A percentile compares a stretch with the other conserved stretches of the same genome.
phyloP scores from a whole-genome alignment of 2,797 vertebrate genomes.

The Tangara arthus region DNA sequence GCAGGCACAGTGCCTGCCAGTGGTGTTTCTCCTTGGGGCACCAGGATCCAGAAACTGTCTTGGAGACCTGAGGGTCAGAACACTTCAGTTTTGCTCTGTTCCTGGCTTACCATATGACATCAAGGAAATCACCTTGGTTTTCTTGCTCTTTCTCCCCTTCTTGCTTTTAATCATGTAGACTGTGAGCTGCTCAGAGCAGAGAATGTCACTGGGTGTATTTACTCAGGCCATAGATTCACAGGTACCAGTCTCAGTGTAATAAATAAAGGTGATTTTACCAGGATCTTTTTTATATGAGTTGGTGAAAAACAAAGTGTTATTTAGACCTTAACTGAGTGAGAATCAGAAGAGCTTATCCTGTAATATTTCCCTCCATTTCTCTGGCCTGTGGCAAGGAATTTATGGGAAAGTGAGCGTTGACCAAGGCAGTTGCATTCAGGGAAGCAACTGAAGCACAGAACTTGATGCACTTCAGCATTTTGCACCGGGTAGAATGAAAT shows the following conservation, averaged over 20 bases:
- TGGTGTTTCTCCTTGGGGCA: neutral
- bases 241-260: neutral
- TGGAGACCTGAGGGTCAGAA: neutral
- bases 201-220: neutral
- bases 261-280: neutral
- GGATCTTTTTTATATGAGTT: neutral
- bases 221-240: neutral
- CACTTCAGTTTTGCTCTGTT: neutral
- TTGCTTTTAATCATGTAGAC: neutral
- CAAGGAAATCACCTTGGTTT: neutral
- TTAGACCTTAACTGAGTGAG: neutral
- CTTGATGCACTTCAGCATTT: neutral
- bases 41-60: neutral
- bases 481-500: neutral
- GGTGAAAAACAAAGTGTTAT: neutral
- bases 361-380: neutral
- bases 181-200: neutral
- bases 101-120: neutral
- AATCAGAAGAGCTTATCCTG: neutral
- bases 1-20: rapidly evolving
- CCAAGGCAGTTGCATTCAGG: neutral
- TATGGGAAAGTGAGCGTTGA: neutral
- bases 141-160: neutral
- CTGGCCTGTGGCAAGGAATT: neutral
- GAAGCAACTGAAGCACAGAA: neutral